Conservation (phyloP, 2,888 invertebrate genomes). For the Cryptus viduatorius region DNA sequence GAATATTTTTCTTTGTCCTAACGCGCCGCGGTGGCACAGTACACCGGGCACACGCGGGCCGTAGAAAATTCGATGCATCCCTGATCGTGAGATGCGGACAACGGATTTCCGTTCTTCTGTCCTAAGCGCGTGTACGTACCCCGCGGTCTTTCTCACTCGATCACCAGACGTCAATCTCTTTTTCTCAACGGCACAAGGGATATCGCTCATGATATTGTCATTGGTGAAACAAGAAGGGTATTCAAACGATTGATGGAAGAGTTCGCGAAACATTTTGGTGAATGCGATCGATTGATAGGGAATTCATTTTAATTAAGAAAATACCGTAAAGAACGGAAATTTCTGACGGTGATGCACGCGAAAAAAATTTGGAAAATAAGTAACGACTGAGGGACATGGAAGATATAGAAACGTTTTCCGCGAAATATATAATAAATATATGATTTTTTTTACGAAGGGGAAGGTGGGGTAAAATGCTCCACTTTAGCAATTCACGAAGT, state of each 20-base stretch:
- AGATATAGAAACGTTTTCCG: no score
- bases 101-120: slow-evolving; percentile 62
- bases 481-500: no score
- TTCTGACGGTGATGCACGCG: no score
- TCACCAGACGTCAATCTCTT: background rate
- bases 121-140: background rate
- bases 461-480: no score
- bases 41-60: slow-evolving; percentile 19
- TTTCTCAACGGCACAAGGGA: background rate
- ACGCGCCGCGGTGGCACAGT: slow-evolving; percentile 6
- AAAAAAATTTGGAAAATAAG: no score
- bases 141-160: slow-evolving; percentile 19
- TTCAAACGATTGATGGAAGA: background rate
- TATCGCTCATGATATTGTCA: background rate
- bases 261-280: background rate
- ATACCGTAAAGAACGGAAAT: background rate
- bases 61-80: slow-evolving; percentile 64
- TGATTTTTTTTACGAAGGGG: no score
- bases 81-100: slow-evolving; percentile 59
- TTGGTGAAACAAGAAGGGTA: background rate
- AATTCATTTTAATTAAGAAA: background rate
- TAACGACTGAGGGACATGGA: no score
- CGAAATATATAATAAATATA: no score
- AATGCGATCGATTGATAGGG: background rate
- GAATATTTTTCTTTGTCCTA: slow-evolving; percentile 71